Evolutionary conservation across 2,113 vertebrate species (phyloP).

Genomic region (Zosterops borbonicus): DNA sequence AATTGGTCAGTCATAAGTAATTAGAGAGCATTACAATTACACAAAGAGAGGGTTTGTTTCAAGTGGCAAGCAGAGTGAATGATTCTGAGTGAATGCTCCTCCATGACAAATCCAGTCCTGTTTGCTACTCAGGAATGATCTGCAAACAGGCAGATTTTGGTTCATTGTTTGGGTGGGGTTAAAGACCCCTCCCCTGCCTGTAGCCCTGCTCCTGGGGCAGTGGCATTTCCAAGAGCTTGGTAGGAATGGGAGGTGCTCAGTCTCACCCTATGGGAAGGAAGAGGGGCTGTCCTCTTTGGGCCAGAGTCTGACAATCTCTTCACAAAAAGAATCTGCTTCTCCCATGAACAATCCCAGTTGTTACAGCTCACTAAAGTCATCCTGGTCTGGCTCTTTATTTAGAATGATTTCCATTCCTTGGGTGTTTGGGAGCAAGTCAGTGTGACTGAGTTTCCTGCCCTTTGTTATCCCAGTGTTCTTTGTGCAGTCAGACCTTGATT

Average conservation of each 20-base stretch:
- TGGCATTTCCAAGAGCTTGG: neutral
- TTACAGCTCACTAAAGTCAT: neutral
- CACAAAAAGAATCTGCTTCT: neutral
- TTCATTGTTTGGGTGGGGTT: neutral
- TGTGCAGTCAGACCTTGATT: neutral
- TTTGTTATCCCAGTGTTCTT: neutral
- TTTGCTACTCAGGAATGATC: neutral
- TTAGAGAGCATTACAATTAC: neutral
- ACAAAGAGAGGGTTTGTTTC: slow-evolving; percentile 34
- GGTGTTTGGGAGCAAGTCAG: neutral
- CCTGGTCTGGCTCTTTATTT: neutral
- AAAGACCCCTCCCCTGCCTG: neutral
- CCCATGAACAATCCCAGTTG: neutral
- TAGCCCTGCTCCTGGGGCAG: neutral
- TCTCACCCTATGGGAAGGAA: neutral
- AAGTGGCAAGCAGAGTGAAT: neutral
- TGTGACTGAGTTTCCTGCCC: neutral
- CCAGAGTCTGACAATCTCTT: neutral
- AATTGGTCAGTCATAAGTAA: slow-evolving; percentile 37
- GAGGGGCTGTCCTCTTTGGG: neutral
- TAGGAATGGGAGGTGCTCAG: neutral
- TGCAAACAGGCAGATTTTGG: neutral
- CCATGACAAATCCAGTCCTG: neutral
- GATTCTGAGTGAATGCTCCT: neutral
- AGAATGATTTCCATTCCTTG: neutral